Conservation (phyloP, 2,113 vertebrate species). For the Atrichornis clamosus region DNA sequence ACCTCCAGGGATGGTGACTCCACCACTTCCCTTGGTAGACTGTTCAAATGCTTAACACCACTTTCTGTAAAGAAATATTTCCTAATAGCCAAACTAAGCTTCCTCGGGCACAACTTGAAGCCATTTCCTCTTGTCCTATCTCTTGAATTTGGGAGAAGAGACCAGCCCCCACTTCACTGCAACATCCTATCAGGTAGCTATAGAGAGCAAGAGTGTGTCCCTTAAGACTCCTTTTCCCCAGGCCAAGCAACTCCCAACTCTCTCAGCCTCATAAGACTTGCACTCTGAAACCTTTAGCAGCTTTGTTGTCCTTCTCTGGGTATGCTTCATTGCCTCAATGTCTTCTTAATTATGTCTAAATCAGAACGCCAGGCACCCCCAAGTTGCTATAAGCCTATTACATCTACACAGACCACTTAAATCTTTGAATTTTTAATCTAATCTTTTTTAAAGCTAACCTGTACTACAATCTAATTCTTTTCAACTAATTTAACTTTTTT, state of each 20-base stretch:
- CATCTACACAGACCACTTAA: not conserved
- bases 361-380: not conserved
- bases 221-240: not conserved
- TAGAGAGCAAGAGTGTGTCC: not conserved
- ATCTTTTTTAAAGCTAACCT: not conserved
- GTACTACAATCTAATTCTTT: not conserved
- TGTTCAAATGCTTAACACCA: not conserved
- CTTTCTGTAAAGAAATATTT: not conserved
- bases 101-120: not conserved
- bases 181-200: accelerated
- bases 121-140: not conserved
- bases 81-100: not conserved
- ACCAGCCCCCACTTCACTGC: not conserved
- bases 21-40: not conserved
- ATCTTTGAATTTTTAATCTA: not conserved
- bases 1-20: not conserved
- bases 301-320: not conserved
- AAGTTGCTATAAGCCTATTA: not conserved
- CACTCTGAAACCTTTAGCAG: not conserved
- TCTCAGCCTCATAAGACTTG: not conserved
- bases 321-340: not conserved
- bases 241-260: not conserved
- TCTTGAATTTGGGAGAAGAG: not conserved
- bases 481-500: not conserved
- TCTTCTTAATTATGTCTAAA: not conserved